Evolutionary conservation across 2,888 invertebrate species (phyloP), one percentile per base, ranked within the genome.

Genomic region (Drosophila kambysellisi): DNA sequence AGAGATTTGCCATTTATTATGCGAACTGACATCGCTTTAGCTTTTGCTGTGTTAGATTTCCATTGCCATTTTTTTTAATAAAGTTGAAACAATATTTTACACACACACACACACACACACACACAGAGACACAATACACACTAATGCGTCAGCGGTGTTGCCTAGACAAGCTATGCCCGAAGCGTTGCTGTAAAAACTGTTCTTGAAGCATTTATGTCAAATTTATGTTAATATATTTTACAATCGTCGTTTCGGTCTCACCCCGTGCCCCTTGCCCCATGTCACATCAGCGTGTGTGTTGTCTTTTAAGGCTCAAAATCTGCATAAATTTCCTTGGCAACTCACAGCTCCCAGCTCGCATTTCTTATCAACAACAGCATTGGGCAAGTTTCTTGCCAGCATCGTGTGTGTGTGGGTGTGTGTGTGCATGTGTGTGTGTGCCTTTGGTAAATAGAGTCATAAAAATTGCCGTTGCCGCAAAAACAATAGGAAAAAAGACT

Each of bases 171-270:
- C 60, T 51, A 32, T 29, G 75, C 60, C 71, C 50, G 8, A 43
- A 65, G 52, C 41, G 30, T 41, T 58, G 33, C 46, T 56, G 32
- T 41, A 37, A 72, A 79, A 81, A 81, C 82, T 74, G 83, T 87
- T 83, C 58, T 71, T 68, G 71, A 74, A 77, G 74, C 91, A 90
- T 91, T 91, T 91, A 91, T 88, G 90, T 88, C 88, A 90, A 90
- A 91, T 91, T 91, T 91, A 91, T 91, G 88, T 90, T 86, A 91
- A 91, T 90, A 85, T 86, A 86, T 86, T 86, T 86, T 82, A 80
- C 73, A 86, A 86, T 88, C 83, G 82, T 83, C 66, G 70, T 79
- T 67, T 75, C 63, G 67, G 46, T 15, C 79, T 67, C 63, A 69
- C 46, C 54, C 54, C 50, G 56, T 57, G 54, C 61, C 54, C 54